These are phyloP conservation scores for Carcinoscorpius rotundicauda DNA, from an alignment of 1,140 invertebrate genomes.

Conservation along the genomic window DNA sequence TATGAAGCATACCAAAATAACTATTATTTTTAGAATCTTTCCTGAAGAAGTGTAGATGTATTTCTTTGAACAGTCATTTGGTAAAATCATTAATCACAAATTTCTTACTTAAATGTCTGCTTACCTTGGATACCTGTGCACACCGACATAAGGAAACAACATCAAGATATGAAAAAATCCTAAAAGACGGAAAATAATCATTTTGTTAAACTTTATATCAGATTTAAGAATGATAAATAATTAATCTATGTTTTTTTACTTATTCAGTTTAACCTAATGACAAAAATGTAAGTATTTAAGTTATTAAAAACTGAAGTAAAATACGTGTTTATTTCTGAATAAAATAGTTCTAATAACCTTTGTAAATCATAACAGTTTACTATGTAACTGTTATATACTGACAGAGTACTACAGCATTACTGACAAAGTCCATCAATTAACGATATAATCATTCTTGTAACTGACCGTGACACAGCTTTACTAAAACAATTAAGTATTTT, in stretches of 20 bases:
- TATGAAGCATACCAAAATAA: no score
- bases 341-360: constrained; percentile 3
- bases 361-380: neutral
- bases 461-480: no score
- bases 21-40: no score
- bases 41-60: neutral
- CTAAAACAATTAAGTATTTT: no score
- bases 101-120: neutral
- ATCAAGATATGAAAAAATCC: constrained; percentile 96
- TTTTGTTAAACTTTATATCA: no score
- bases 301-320: constrained; percentile 11
- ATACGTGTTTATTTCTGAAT: constrained; percentile 6
- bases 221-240: no score
- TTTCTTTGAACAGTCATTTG: neutral
- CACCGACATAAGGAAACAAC: constrained; percentile 94
- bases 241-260: neutral
- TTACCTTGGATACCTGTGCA: constrained; percentile 77
- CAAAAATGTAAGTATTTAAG: neutral
- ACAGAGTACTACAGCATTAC: no score
- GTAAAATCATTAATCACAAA: neutral
- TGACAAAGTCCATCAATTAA: no score
- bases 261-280: neutral
- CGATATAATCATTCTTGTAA: no score
- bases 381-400: no score
- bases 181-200: constrained; percentile 32